Base-by-base conservation (phyloP, 2,113 vertebrate species). In the Terrapene triunguis region DNA sequence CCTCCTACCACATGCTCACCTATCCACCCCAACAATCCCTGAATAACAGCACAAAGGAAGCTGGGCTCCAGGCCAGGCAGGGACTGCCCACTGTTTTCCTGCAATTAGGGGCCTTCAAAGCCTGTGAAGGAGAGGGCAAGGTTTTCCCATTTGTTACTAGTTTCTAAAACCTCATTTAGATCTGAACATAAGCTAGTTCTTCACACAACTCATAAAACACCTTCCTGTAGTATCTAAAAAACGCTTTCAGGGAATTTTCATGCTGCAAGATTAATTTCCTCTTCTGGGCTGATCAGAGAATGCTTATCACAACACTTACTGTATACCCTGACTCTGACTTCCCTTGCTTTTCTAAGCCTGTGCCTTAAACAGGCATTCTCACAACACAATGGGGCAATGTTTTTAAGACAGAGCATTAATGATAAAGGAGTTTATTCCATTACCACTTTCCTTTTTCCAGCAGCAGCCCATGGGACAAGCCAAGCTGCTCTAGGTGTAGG, bases 201-300 rank as follows among this genome's bases (percentile, higher is more conserved):
- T 38, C 72, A 62, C 27, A 80, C 65, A 86, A 54, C 27, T 84
- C 25, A 53, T 32, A 84, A 86, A 80, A 3, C 9, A 86, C 6
- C 25, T 94, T 82, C 27, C 29, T 2, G 1, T 88, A 13, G 9
- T 69, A 88, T 84, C 14, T 80, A 69, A 80, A 54, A 89, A 87
- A 76, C 16, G 7, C 1, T 93, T 90, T 84, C 59, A 92, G 82
- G 53, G 10, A 4, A 3, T 94, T 88, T 96, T 86, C n/a, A 57
- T 84, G 21, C 21, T 93, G 21, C 0, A 0, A 17, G 4, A 25
- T 48, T 29, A 17, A 21, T 72, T 94, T 94, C 22, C 9, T 88
- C 7, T 80, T 88, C 17, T 29, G 51, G 90, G 35, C 32, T 87
- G 53, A 90, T 6, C 21, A 50, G 24, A 42, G 51, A 55, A n/a